Conservation (phyloP, 2,888 invertebrate species). For the Pharmacophagus antenor region DNA sequence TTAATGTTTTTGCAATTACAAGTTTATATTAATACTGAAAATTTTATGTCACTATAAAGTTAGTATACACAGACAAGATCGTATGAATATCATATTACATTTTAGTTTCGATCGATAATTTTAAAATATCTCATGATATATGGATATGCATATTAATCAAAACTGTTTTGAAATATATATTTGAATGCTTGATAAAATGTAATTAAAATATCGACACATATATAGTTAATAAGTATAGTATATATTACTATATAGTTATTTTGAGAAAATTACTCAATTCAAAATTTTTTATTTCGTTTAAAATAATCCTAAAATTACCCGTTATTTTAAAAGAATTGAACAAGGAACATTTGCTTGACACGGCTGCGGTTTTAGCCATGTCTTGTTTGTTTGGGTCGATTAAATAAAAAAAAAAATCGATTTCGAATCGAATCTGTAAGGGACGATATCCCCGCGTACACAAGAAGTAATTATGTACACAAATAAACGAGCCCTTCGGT, state of each 20-base stretch:
- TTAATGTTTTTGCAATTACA: too few species aligned
- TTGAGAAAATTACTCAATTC: background rate
- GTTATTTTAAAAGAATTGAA: constrained; percentile 7
- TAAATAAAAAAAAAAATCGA: constrained; percentile 17
- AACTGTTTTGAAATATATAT: too few species aligned
- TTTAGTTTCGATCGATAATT: too few species aligned
- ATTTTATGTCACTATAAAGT: too few species aligned
- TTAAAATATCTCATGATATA: too few species aligned
- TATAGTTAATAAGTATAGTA: background rate
- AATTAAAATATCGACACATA: too few species aligned
- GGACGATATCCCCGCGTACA: constrained; percentile 16
- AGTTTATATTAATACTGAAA: too few species aligned
- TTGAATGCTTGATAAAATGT: too few species aligned
- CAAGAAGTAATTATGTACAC: constrained; percentile 22
- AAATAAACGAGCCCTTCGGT: constrained; percentile 15
- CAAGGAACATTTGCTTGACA: constrained; percentile 18
- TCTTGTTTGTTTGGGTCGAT: constrained; percentile 12
- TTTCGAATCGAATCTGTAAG: constrained; percentile 13
- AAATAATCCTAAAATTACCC: constrained; percentile 1
- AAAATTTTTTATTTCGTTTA: background rate
- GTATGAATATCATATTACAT: too few species aligned
- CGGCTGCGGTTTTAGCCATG: constrained; percentile 21
- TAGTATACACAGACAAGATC: too few species aligned
- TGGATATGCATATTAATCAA: too few species aligned
- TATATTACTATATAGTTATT: background rate